Conservation (phyloP, 1,140 invertebrate species). For the Plectrocnemia conspersa region DNA sequence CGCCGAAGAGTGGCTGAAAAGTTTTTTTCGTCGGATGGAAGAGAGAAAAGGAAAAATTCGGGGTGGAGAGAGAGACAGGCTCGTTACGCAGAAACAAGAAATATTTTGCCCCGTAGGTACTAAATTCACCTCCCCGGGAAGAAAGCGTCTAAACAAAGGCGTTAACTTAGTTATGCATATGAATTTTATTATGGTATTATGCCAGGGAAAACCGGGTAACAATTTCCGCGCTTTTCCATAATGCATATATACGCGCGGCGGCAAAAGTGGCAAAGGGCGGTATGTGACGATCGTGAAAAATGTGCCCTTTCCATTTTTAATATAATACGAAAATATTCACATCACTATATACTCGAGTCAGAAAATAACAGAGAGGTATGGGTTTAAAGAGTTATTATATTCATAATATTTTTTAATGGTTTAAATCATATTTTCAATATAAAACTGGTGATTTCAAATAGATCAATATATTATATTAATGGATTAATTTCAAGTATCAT, state of each 20-base stretch:
- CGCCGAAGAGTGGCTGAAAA: constrained; percentile 10
- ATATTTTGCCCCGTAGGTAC: constrained; percentile 33
- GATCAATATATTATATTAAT: no score
- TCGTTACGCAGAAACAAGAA: constrained; percentile 34
- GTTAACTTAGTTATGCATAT: constrained; percentile 36
- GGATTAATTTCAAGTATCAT: no score
- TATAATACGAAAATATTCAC: no score
- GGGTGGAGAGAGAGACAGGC: constrained; percentile 14
- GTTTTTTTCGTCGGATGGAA: constrained; percentile 14
- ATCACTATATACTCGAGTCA: no score
- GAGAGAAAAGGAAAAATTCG: neutral
- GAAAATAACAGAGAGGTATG: no score
- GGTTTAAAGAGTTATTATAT: no score
- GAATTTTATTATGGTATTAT: constrained; percentile 36
- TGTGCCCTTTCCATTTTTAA: neutral
- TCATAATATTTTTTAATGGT: no score
- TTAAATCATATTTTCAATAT: no score
- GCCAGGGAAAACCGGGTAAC: constrained; percentile 32
- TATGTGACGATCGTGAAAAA: neutral
- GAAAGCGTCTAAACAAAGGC: constrained; percentile 34
- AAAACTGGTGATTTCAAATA: no score
- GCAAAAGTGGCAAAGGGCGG: neutral
- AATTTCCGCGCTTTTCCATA: constrained; percentile 33
- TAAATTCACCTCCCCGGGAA: constrained; percentile 22
- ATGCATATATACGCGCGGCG: constrained; percentile 16